Conservation (phyloP, 2,113 vertebrate species). For the Murina feae region DNA sequence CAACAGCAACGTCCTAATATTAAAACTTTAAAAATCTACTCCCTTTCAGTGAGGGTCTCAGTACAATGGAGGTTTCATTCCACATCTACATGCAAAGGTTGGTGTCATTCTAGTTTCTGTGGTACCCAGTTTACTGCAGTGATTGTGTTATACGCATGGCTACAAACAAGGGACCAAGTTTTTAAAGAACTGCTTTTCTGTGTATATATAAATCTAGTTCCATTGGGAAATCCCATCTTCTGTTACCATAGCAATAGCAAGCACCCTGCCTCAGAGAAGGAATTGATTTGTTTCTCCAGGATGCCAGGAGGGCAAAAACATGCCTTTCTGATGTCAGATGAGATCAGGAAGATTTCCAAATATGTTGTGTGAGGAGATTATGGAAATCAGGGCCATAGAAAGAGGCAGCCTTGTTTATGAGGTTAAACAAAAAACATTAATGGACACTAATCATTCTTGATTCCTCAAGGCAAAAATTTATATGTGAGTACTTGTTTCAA, state of each 20-base stretch:
- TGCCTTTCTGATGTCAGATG: slow-evolving; percentile 35
- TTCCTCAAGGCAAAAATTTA: neutral
- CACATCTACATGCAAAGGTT: neutral
- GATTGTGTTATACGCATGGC: neutral
- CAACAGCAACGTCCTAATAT: neutral
- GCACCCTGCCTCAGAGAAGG: slow-evolving; percentile 37
- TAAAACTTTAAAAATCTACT: slow-evolving; percentile 18
- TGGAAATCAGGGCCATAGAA: neutral
- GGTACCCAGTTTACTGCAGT: neutral
- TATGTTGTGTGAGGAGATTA: neutral
- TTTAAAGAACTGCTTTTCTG: slow-evolving; percentile 54
- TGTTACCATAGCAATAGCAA: slow-evolving; percentile 71
- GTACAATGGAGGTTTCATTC: neutral
- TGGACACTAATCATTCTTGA: slow-evolving; percentile 12
- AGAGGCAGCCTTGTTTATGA: slow-evolving; percentile 1
- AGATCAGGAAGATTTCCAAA: slow-evolving; percentile 41
- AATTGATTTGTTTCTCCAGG: slow-evolving; percentile 61
- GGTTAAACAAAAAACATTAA: neutral
- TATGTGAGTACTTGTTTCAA: slow-evolving; percentile 32
- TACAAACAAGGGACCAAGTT: slow-evolving; percentile 38
- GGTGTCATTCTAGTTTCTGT: neutral
- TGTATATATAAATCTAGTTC: slow-evolving; percentile 42
- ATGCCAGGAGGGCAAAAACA: slow-evolving; percentile 16
- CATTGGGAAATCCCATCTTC: slow-evolving; percentile 58
- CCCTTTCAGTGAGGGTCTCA: neutral